A percentile compares a stretch with the other conserved stretches of the same genome.
These are phyloP conservation scores for Nomada fabriciana DNA, from an alignment of 2,888 invertebrate genomes.

Conservation along the genomic window DNA sequence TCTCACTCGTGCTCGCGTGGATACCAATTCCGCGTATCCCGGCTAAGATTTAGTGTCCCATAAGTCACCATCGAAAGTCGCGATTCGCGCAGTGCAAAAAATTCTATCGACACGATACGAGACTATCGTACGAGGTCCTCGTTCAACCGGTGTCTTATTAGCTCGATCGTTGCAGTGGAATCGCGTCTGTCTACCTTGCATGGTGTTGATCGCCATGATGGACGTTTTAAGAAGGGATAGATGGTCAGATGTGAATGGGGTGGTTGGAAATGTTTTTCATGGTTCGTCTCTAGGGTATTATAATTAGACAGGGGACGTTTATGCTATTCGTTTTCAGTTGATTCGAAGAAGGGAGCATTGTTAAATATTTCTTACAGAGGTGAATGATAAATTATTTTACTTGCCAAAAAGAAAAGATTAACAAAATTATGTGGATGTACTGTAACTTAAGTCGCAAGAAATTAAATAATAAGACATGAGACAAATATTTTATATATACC, in stretches of 20 bases:
- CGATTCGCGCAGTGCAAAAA: constrained; percentile 30
- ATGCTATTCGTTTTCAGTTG: too few relatives aligned
- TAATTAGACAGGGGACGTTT: too few relatives aligned
- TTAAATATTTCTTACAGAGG: too few relatives aligned
- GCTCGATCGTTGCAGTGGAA: neutral
- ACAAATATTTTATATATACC: too few relatives aligned
- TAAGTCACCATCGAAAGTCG: constrained; percentile 60
- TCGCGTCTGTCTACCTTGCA: constrained; percentile 10
- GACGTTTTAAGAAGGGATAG: constrained; percentile 5
- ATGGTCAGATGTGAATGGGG: neutral
- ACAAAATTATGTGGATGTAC: too few relatives aligned
- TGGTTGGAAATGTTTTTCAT: neutral
- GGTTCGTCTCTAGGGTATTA: too few relatives aligned
- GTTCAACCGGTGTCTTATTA: constrained; percentile 49
- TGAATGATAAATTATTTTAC: too few relatives aligned
- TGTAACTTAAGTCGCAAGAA: too few relatives aligned
- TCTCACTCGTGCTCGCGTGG: constrained; percentile 70
- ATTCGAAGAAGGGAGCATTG: too few relatives aligned
- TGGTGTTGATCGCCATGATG: neutral
- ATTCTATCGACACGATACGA: constrained; percentile 58
- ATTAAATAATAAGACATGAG: too few relatives aligned
- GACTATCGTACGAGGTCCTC: constrained; percentile 49
- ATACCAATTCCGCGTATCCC: constrained; percentile 63
- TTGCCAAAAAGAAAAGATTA: too few relatives aligned
- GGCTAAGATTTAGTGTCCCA: constrained; percentile 62